A percentile compares a stretch with the other conserved stretches of the same genome.
phyloP scores from a whole-genome alignment of 2,797 vertebrate genomes.

The Cheirogaleus major region DNA sequence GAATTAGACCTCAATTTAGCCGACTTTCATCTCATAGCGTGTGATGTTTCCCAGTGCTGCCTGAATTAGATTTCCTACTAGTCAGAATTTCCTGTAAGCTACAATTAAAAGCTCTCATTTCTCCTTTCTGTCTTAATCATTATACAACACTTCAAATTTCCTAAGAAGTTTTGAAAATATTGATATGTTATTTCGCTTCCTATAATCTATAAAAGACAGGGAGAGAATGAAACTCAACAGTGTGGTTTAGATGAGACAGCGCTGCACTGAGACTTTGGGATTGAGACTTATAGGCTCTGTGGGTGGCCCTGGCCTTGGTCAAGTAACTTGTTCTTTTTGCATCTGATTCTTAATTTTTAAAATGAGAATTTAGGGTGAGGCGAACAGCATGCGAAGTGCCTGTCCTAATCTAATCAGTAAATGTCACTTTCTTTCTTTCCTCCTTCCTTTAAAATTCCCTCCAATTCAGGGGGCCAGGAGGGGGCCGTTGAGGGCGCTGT shows the following conservation, averaged over 20 bases:
- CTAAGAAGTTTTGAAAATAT: slow-evolving; percentile 50
- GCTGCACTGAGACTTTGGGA: rapidly evolving
- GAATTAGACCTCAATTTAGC: slow-evolving; percentile 77
- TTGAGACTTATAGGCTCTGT: neutral
- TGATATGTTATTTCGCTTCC: slow-evolving; percentile 13
- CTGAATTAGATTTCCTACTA: slow-evolving; percentile 70
- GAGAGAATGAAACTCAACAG: neutral
- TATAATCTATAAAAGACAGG: neutral
- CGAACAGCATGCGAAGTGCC: neutral
- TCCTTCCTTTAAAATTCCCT: neutral
- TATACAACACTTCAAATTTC: slow-evolving; percentile 29
- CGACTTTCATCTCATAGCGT: slow-evolving; percentile 70
- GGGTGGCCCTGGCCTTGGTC: neutral
- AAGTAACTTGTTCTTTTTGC: neutral
- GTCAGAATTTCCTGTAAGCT: slow-evolving; percentile 70
- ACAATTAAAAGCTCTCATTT: slow-evolving; percentile 43
- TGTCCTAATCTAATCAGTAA: neutral
- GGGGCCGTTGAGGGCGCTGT: neutral
- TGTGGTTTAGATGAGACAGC: neutral
- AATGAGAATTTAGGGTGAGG: neutral
- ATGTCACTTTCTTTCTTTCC: neutral
- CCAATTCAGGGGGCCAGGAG: neutral
- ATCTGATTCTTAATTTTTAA: neutral
- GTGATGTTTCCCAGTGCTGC: slow-evolving; percentile 64
- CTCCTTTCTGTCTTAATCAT: slow-evolving; percentile 31